Base-by-base conservation (phyloP, 2,797 vertebrate genomes). In the Knipowitschia caucasica region DNA sequence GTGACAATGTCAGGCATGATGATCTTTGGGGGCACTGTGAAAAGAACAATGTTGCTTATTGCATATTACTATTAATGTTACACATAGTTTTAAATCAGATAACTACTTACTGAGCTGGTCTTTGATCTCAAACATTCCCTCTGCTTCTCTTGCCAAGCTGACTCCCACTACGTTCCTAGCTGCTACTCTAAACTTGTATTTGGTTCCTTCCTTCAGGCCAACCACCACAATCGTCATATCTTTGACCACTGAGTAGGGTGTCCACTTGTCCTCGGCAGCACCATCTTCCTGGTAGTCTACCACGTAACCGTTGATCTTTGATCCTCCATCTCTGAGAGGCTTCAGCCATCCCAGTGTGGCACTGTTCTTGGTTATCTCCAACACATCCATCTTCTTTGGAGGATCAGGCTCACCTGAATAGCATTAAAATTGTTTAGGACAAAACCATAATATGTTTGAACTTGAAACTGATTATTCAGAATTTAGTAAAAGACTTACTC, bases 301-400 rank as follows among this genome's bases (percentile, higher is more conserved):
- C 46, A 99, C 88, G 34, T 99, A 99, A 6, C 97, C 96, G 20
- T 99, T 95, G 31, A 99, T 92, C 84, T 98, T 99, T 44, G 96
- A 87, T 43, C 97, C 97, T 77, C 97, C 97, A 4, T 99, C 97
- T 44, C 96, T 92, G 49, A 99, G 77, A 0, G 97, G 97, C 46
- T 94, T 95, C 38, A 98, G 61, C 97, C 97, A 99, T 31, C 93
- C 95, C 69, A 99, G 78, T 0, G 92, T 90, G 59, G 96, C 96
- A 11, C 92, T 96, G 64, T 93, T 96, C 85, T 94, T 98, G 2
- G 93, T 92, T 62, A 98, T 93, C 77, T 99, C 96, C 61, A 96
- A 87, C 51, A 99, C 93, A 34, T 98, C 96, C 82, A 98, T 92
- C 87, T 98, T 98, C 81, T 94, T 95, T 5, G 97, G 97, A 73